Base-by-base conservation (phyloP, 2,797 vertebrate species). In the Babyrousa celebensis region DNA sequence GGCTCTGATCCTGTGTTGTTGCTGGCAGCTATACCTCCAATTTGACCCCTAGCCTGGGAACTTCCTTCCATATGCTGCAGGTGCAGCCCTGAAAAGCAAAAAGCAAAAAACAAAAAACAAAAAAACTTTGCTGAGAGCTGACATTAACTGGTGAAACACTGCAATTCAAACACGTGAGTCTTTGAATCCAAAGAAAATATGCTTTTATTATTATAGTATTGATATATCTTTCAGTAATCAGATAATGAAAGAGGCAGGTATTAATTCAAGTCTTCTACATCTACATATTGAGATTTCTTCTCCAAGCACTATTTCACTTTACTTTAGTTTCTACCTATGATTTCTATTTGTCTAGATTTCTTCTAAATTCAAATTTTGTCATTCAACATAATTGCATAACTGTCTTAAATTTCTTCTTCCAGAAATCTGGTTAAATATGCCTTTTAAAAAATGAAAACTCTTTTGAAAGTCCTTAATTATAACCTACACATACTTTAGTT, bases 311-410 rank as follows among this genome's bases (percentile, higher is more conserved):
- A 27, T 68, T 36, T 82, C 93, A 68, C 16, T 78, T 95, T 36
- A 48, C 20, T 90, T 84, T 68, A 27, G 23, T 79, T 84, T 92
- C 15, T 60, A 54, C 5, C n/a, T 58, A 67, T 89, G 23, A 62
- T 85, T 95, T 65, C 21, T 80, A 32, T 25, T 43, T 58, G 20
- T 72, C 48, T 67, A 56, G 43, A 83, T 91, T 65, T 84, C 25
- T 32, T 62, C 58, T 74, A 23, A 96, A 71, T 80, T 95, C 83
- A 89, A 80, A 56, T 79, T 93, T 91, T 88, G 29, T 85, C 10
- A 48, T 21, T 36, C n/a, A 84, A 54, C 18, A 43, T 71, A 10
- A 56, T 77, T 8, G 9, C 16, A 70, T 72, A 36, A 63, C 3
- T 58, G 1, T 48, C 9, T 36, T 52, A 48, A 83, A 58, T 29